Base-by-base conservation (phyloP, 1,140 invertebrate species). In the Euura lappo region DNA sequence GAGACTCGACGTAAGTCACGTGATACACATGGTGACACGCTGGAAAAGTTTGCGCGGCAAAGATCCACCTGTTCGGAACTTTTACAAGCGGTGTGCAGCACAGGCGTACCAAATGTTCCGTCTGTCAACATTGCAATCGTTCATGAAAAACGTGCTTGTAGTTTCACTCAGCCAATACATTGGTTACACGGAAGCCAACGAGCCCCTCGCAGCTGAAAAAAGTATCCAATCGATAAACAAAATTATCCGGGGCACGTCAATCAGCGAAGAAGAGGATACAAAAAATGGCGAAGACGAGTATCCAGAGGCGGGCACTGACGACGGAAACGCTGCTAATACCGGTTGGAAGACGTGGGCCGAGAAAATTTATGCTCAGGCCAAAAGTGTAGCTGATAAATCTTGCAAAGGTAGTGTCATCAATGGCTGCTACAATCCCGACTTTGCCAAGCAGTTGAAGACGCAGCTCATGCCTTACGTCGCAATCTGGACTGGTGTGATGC, bases 401-500 rank as follows among this genome's bases (percentile, higher is more conserved):
- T 5, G 44, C 13, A 67, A 65, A 6, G 60, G 68, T 43, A 5
- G 60, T 47, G 43, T 13, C 5, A 68, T 69, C 11, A 76, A 76
- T 45, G 70, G n/a, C 7, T 76, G 72, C 28, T 73, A 45, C 44
- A 73, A 73, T 73, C 70, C 70, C 6, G 69, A 67, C 3, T 75
- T 75, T 68, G 69, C 72, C 28, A 11, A 43, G 11, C 65, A 69
- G 3, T 65, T 75, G 6, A 71, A 44, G 10, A 75, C 70, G 11
- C 72, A 73, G 44, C 70, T 75, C 10, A 64, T 75, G 28, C 47
- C 64, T 2, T 65, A 68, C 51, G 6, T 71, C 5, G 65, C 74
- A 2, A 43, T 75, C 10, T 75, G 74, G 74, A 75, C 74, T 5
- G 72, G 72, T n/a, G 65, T 75, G 4, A 73, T 75, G 74, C 65